A percentile compares a stretch with the other conserved stretches of the same genome.
These are phyloP conservation scores for Adineta ricciae DNA, from an alignment of 2,888 invertebrate species.

Conservation along the genomic window DNA sequence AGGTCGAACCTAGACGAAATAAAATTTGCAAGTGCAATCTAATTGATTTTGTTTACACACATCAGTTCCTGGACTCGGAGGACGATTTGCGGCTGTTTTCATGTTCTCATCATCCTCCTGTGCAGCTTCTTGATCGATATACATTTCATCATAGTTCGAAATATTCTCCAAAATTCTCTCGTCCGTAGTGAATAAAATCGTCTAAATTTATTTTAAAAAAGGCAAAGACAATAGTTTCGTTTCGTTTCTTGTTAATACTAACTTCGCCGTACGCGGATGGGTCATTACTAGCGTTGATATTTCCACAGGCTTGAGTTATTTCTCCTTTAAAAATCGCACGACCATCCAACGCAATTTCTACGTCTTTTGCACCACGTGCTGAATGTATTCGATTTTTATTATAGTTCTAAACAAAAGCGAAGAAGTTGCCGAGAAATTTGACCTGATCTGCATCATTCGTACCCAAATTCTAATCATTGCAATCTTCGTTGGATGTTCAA, in stretches of 20 bases:
- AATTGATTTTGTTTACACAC: background rate
- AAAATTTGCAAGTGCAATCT: background rate
- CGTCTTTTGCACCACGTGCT: slow-evolving; percentile 63
- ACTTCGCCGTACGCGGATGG: slow-evolving; percentile 53
- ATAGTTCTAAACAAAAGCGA: slow-evolving; percentile 62
- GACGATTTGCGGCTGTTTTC: background rate
- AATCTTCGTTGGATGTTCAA: slow-evolving; percentile 55
- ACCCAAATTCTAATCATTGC: slow-evolving; percentile 66
- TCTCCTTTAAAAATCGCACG: slow-evolving; percentile 66
- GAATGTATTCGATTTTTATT: slow-evolving; percentile 77
- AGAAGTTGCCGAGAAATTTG: background rate
- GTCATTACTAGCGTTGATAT: slow-evolving; percentile 61
- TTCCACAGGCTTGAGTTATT: slow-evolving; percentile 68
- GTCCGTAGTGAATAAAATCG: slow-evolving; percentile 71
- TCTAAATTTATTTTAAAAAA: slow-evolving; percentile 55
- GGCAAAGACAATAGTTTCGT: background rate
- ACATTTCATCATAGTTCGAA: slow-evolving; percentile 51
- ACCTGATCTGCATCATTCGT: slow-evolving; percentile 38
- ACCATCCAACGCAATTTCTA: slow-evolving; percentile 63
- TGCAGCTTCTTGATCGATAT: slow-evolving; percentile 38
- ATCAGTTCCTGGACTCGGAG: background rate
- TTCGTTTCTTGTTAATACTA: slow-evolving; percentile 37
- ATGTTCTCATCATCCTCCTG: background rate
- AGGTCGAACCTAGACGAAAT: background rate
- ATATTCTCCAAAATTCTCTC: slow-evolving; percentile 62